Evolutionary conservation across 2,113 vertebrate genomes (phyloP).

Genomic region (Peromyscus polionotus): DNA sequence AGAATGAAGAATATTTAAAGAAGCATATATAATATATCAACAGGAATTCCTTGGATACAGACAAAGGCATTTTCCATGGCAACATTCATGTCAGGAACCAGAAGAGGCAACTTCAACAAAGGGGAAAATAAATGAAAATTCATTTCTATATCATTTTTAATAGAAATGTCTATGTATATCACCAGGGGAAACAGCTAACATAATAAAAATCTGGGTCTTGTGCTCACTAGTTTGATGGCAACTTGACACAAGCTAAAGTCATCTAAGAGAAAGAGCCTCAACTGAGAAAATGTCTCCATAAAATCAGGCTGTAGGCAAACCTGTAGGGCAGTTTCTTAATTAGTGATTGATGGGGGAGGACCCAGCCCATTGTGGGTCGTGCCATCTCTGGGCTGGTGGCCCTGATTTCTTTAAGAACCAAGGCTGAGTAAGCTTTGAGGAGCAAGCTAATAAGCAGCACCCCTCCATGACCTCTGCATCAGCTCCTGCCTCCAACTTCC

Average conservation of each 20-base stretch:
- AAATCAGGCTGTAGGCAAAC: not conserved
- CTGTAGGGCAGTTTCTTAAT: not conserved
- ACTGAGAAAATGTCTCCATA: not conserved
- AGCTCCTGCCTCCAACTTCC: not conserved
- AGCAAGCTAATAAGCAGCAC: not conserved
- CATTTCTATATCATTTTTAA: not conserved
- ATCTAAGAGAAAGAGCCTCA: not conserved
- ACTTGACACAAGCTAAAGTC: not conserved
- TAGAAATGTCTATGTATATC: not conserved
- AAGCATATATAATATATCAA: not conserved
- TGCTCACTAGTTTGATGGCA: not conserved
- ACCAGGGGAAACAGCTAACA: not conserved
- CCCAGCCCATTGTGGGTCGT: not conserved
- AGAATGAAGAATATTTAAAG: not conserved
- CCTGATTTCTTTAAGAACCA: not conserved
- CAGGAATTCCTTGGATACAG: not conserved
- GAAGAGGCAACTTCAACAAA: not conserved
- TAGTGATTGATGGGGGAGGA: not conserved
- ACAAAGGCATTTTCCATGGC: conserved; percentile 17
- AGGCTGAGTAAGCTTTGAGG: not conserved
- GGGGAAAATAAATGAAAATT: not conserved
- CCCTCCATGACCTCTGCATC: not conserved
- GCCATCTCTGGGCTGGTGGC: not conserved
- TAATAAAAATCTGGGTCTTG: not conserved
- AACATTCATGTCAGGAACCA: not conserved